These are phyloP conservation scores for Dallia pectoralis DNA, from an alignment of 2,797 vertebrate species.

Conservation along the genomic window DNA sequence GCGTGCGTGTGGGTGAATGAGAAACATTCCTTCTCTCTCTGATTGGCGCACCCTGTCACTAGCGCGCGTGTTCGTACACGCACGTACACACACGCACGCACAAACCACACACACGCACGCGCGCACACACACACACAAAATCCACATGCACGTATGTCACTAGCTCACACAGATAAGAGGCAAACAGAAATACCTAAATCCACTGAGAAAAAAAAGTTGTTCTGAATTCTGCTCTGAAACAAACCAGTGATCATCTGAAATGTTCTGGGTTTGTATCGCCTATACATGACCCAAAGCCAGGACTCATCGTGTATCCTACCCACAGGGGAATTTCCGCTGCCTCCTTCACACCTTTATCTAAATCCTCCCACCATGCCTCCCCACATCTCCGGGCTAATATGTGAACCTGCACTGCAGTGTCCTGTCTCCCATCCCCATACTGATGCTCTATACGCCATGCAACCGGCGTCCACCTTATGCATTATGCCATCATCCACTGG, in stretches of 20 bases:
- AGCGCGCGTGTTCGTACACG: background rate
- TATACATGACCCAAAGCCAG: constrained; percentile 30
- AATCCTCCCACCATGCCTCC: constrained; percentile 59
- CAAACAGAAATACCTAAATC: background rate
- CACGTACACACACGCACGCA: background rate
- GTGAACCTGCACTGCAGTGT: constrained; percentile 70
- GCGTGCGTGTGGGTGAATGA: too few species aligned
- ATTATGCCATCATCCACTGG: background rate
- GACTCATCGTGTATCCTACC: constrained; percentile 38
- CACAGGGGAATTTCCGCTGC: constrained; percentile 49
- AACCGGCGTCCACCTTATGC: constrained; percentile 41
- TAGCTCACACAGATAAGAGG: background rate
- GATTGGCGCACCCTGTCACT: background rate
- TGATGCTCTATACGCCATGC: constrained; percentile 38
- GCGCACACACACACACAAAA: background rate
- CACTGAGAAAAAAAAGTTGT: background rate
- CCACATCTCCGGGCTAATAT: constrained; percentile 52
- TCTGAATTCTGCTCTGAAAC: background rate
- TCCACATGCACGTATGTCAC: background rate
- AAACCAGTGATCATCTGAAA: constrained; percentile 1
- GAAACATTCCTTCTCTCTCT: background rate
- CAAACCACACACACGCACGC: background rate
- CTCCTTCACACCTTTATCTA: constrained; percentile 69
- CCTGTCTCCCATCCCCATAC: constrained; percentile 44
- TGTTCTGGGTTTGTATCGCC: constrained; percentile 9